Evolutionary conservation across 2,797 vertebrate genomes (phyloP), one percentile per base, ranked within the genome.

Genomic region (Hydrocynus forskahlii): DNA sequence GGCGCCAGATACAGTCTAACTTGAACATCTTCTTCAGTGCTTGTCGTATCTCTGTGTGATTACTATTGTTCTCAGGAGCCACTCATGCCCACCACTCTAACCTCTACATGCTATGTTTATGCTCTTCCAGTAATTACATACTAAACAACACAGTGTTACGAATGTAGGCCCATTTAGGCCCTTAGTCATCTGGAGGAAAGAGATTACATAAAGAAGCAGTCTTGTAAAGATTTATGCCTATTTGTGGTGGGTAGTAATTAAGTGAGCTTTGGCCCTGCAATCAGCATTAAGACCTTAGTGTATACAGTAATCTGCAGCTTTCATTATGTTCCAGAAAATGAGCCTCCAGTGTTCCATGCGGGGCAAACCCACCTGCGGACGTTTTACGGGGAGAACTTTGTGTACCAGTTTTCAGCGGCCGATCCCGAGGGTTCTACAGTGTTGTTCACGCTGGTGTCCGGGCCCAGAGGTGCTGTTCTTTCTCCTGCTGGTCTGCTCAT

Each of bases 371-470:
- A 0, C 25, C 93, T 98, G 5, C 90, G 90, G 69, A 88, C 94
- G 14, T 97, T 97, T 91, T 91, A 93, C 21, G 95, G 95, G n/a
- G 95, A 98, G 91, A 90, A 92, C 77, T 95, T 98, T 84, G 86
- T 95, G 0, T 96, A 96, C 89, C 96, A 96, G 88, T 94, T 99
- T 16, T 82, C 87, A 66, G 96, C 96, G 21, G 90, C 81, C 63
- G 97, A 98, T 89, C 95, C 95, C 0, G 97, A 98, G 86, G 95
- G 95, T 66, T 97, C 96, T 4, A 82, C 88, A 2, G 83, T 97
- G 79, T 80, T 92, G 84, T 98, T 97, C 88, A 91, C 85, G 0
- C 71, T 97, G 88, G 75, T 90, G 9, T 95, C 95, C 4, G 95
- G 94, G 23, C 96, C 97, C 2, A 88, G 90, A 50, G 95, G 91